Evolutionary conservation across 2,113 vertebrate species (phyloP).

Genomic region (Reinhardtius hippoglossoides): DNA sequence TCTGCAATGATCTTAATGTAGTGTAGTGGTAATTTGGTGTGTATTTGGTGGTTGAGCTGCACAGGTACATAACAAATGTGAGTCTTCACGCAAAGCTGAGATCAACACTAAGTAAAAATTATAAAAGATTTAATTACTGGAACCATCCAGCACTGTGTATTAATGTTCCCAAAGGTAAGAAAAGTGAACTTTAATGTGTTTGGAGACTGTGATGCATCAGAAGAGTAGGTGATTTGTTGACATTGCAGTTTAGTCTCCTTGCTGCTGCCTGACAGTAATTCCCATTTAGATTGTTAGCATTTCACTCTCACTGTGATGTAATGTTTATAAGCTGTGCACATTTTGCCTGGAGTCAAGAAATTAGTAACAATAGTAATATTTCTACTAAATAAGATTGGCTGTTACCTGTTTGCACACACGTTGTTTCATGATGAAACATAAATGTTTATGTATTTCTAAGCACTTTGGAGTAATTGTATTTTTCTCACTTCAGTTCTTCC

Average conservation of each 20-base stretch:
- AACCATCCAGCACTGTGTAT: too few relatives aligned
- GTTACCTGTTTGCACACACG: conserved; percentile 37
- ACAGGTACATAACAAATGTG: neutral
- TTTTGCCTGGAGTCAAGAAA: conserved; percentile 12
- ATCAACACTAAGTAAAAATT: too few relatives aligned
- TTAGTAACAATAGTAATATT: neutral
- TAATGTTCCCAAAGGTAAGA: too few relatives aligned
- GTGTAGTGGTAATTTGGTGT: conserved; percentile 6
- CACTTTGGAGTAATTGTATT: neutral
- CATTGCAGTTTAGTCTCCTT: too few relatives aligned
- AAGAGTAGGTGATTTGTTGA: too few relatives aligned
- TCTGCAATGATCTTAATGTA: conserved; percentile 13
- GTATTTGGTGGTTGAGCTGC: conserved; percentile 21
- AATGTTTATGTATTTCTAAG: conserved; percentile 10
- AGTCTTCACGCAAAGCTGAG: too few relatives aligned
- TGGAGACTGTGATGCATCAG: too few relatives aligned
- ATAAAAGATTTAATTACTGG: too few relatives aligned
- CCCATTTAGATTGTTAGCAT: too few relatives aligned
- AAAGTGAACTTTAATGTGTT: too few relatives aligned
- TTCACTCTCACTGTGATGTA: too few relatives aligned
- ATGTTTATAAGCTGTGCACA: conserved; percentile 12
- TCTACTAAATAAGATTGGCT: neutral
- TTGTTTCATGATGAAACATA: conserved; percentile 38
- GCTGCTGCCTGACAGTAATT: too few relatives aligned
- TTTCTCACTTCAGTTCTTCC: neutral